Evolutionary conservation across 2,888 invertebrate species (phyloP).

Genomic region (Hoplodrina blanda): DNA sequence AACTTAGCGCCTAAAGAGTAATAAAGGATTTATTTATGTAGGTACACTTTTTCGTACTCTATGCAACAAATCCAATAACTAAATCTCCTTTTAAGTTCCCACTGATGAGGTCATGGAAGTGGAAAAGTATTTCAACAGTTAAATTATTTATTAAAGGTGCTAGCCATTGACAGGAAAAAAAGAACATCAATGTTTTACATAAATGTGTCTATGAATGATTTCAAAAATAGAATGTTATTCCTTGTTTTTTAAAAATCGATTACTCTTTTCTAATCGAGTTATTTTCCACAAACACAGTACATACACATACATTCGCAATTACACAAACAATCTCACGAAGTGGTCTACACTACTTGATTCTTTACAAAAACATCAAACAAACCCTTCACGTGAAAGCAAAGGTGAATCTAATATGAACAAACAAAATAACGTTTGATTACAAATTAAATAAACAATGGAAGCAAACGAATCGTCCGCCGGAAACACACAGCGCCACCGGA

Average conservation of each 20-base stretch:
- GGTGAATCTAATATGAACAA: slow-evolving; percentile 44
- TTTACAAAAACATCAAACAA: slow-evolving; percentile 48
- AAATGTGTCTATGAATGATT: background rate
- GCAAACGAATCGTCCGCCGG: slow-evolving; percentile 69
- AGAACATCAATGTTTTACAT: no score
- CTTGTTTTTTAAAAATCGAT: background rate
- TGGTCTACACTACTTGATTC: slow-evolving; percentile 20
- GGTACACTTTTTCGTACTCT: no score
- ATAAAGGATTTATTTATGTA: no score
- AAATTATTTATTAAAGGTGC: no score
- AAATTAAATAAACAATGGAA: slow-evolving; percentile 77
- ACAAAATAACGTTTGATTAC: slow-evolving; percentile 70
- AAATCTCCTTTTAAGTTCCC: no score
- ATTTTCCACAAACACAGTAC: background rate
- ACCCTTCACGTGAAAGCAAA: slow-evolving; percentile 46
- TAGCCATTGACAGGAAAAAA: no score
- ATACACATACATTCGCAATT: background rate
- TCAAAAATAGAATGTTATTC: background rate
- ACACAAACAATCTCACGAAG: slow-evolving; percentile 15
- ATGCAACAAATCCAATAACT: no score
- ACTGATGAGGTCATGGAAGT: no score
- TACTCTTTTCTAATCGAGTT: background rate
- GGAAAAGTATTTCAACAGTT: no score
- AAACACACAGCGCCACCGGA: slow-evolving; percentile 69
- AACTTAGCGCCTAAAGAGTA: no score